Evolutionary conservation across 2,797 vertebrate genomes (phyloP).

Genomic region (Aplochiton taeniatus): DNA sequence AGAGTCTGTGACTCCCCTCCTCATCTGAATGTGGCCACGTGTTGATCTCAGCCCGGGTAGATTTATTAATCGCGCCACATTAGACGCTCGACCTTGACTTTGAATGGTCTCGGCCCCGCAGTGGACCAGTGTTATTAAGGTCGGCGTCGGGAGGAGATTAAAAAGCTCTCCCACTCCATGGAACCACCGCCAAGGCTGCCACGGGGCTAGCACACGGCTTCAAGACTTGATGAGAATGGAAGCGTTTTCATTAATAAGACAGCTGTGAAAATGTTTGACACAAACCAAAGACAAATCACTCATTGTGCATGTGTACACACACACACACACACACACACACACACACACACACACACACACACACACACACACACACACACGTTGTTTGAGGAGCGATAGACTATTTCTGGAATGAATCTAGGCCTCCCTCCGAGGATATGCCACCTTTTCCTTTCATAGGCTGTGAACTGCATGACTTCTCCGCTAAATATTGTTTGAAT

Average conservation of each 20-base stretch:
- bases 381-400: not conserved
- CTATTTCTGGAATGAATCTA: conserved; percentile 1
- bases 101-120: conserved; percentile 31
- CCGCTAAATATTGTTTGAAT: conserved; percentile 17
- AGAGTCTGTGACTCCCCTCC: not conserved
- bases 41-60: conserved; percentile 35
- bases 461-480: conserved; percentile 17
- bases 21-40: conserved; percentile 35
- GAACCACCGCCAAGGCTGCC: conserved; percentile 5
- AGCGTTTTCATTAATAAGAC: conserved; percentile 21
- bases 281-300: not conserved
- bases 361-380: not conserved
- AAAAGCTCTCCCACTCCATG: conserved; percentile 25
- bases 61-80: conserved; percentile 55
- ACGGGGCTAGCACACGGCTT: not conserved
- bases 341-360: not conserved
- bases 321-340: too few relatives aligned
- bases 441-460: conserved; percentile 7
- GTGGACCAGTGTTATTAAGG: conserved; percentile 56
- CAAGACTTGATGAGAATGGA: conserved; percentile 22
- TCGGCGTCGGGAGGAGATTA: conserved; percentile 52
- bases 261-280: not conserved
- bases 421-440: not conserved
- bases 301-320: conserved; percentile 2
- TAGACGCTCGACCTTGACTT: conserved; percentile 33